A percentile compares a stretch with the other conserved stretches of the same genome.
Conservation (phyloP, 2,797 vertebrate species). For the Schizopygopsis malacanthus region DNA sequence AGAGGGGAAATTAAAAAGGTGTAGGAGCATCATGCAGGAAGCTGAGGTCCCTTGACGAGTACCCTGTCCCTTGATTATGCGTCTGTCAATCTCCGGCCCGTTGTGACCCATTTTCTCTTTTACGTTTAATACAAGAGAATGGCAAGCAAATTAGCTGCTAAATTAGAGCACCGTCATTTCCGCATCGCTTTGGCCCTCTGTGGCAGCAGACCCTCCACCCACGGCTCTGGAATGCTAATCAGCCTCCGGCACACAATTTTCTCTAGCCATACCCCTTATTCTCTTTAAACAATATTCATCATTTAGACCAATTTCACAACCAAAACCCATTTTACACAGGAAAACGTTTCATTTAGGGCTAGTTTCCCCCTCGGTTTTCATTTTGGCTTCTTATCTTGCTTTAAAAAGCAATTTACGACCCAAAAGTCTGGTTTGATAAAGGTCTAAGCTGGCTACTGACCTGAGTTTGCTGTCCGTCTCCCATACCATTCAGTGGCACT, state of each 20-base stretch:
- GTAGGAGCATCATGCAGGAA: conserved; percentile 58
- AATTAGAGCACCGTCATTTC: conserved; percentile 72
- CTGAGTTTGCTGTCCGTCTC: background rate
- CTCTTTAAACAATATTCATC: conserved; percentile 17
- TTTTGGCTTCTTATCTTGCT: background rate
- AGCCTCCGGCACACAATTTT: conserved; percentile 49
- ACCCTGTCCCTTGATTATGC: conserved; percentile 68
- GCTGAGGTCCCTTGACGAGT: conserved; percentile 55
- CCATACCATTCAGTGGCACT: conserved; percentile 1
- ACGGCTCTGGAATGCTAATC: conserved; percentile 62
- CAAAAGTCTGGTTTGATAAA: conserved; percentile 1
- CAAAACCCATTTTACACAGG: conserved; percentile 27
- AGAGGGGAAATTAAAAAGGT: conserved; percentile 76
- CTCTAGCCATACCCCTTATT: conserved; percentile 30
- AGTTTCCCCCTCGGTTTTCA: conserved; percentile 16
- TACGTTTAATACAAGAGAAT: conserved; percentile 77
- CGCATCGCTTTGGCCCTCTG: conserved; percentile 58
- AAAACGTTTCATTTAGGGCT: conserved; percentile 52
- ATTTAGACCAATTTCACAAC: conserved; percentile 12
- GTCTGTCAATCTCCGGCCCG: conserved; percentile 75
- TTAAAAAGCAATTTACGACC: conserved; percentile 27
- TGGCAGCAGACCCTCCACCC: conserved; percentile 48
- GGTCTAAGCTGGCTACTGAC: conserved; percentile 16
- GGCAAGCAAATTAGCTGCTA: conserved; percentile 77
- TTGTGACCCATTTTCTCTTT: conserved; percentile 73